Percentiles rank a stretch among this genome's conserved stretches.
Conservation (phyloP, 2,888 invertebrate genomes). For the Melieria omissa region DNA sequence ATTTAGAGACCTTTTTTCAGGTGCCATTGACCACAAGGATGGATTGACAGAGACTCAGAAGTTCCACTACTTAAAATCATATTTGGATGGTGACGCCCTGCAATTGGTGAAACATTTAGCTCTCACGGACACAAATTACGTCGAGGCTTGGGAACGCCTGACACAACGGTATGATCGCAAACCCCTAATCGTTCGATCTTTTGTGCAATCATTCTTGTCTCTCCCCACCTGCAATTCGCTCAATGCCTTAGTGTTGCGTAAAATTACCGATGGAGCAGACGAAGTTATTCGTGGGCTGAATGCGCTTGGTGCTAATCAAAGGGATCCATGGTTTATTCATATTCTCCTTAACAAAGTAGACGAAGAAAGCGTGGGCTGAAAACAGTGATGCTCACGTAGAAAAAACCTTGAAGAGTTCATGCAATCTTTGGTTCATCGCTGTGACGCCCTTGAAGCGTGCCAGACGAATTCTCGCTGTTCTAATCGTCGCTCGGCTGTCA, state of each 20-base stretch:
- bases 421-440: constrained; percentile 31
- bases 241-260: constrained; percentile 23
- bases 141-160: too few species aligned
- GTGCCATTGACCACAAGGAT: too few species aligned
- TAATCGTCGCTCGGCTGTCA: neutral
- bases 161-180: too few species aligned
- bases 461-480: constrained; percentile 9
- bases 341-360: constrained; percentile 28
- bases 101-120: too few species aligned
- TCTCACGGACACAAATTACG: too few species aligned
- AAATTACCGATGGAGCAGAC: constrained; percentile 36
- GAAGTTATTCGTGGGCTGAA: constrained; percentile 32
- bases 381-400: constrained; percentile 11
- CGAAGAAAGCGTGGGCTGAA: too few species aligned
- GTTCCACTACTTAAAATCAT: too few species aligned
- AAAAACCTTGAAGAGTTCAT: constrained; percentile 24
- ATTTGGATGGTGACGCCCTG: too few species aligned
- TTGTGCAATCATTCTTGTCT: constrained; percentile 22
- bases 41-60: too few species aligned
- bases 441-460: constrained; percentile 33
- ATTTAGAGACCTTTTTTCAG: too few species aligned
- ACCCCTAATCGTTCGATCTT: constrained; percentile 28
- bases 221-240: constrained; percentile 14
- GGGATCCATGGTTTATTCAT: constrained; percentile 36
- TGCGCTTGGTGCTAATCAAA: constrained; percentile 23